Base-by-base conservation (phyloP, 2,888 invertebrate species). In the Mythimna lalbum region DNA sequence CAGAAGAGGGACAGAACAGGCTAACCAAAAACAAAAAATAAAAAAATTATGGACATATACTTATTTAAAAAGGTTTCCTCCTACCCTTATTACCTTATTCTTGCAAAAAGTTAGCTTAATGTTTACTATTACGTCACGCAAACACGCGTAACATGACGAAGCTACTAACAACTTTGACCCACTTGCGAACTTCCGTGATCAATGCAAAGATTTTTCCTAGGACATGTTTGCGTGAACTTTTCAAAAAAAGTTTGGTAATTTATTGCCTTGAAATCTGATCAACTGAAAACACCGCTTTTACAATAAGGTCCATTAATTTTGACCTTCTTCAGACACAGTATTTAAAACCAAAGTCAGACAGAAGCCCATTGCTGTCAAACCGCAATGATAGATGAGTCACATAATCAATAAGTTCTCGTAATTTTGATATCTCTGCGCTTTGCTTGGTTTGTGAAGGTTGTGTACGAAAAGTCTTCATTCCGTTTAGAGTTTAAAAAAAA, bases 101-200 rank as follows among this genome's bases (percentile, higher is more conserved):
- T 0, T 36, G 17, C 27, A 36, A 53, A 62, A 60, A 31, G 52
- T 43, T 49, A 43, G 21, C n/a, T 55, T 19, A 14, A 50, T 59
- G 12, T 64, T 64, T 52, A 62, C 21, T 36, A 69, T 57, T 55
- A 19, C 49, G 23, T 62, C 39, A 56, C 60, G 47, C n/a, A 31
- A 27, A 17, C 39, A 27, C 43, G 43, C 43, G 43, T 52, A 23
- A 52, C 52, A 49, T 60, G 12, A 27, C 14, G 39, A 49, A 59
- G 52, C 56, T 53, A 23, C 47, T 33, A 55, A 67, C 53, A 80
- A 63, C 43, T 60, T 66, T 76, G 66, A 62, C 71, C 70, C 50
- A 76, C 43, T 81, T 67, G 1, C 12, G 7, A 67, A 76, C 36
- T 70, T 66, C 53, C 27, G 52, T 62, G 57, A 81, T 76, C 53